Evolutionary conservation across 2,113 vertebrate species (phyloP), one percentile per base, ranked within the genome.

Genomic region (Serilophus lunatus): DNA sequence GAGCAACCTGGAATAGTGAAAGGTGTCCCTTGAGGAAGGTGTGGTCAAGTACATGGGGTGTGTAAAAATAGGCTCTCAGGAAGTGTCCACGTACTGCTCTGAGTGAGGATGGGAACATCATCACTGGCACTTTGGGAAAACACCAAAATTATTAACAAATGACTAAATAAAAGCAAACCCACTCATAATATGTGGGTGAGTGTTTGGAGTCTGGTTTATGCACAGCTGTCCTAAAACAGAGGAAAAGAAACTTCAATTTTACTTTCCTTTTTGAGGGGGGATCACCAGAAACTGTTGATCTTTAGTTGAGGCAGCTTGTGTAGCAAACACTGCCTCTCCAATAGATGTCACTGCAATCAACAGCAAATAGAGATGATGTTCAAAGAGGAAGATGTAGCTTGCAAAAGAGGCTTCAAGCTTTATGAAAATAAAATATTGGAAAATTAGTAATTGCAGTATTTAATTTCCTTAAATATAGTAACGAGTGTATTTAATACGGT

Each of bases 341-440:
- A 97, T 96, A 98, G 98, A 96, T 98, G 98, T 98, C 98, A 98
- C 97, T 98, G 59, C 93, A 97, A 93, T 92, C 98, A 98, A 90
- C 95, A 95, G 94, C 92, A 97, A 93, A 86, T 64, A 91, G 54
- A 61, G 82, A 65, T 57, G 61, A 91, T 88, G 88, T n/a, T 94
- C 93, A 36, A 35, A 72, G 90, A 65, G 64, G 60, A 83, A 79
- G 69, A 90, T 13, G 70, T 42, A 63, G 82, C 87, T 60, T 66
- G 76, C 44, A 35, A 53, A 86, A 63, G 87, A 88, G 38, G 25
- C 71, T 81, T 47, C 16, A 47, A 65, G 63, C 53, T 78, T 51
- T 49, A 44, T 56, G 68, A 65, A 78, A 86, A 68, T 22, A 45
- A 82, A 83, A 69, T 42, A 25, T 1, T 49, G 59, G 18, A 45